Percentiles rank a stretch among this genome's conserved stretches.
phyloP scores from a whole-genome alignment of 2,888 invertebrate species.

The Zeuzera pyrina region DNA sequence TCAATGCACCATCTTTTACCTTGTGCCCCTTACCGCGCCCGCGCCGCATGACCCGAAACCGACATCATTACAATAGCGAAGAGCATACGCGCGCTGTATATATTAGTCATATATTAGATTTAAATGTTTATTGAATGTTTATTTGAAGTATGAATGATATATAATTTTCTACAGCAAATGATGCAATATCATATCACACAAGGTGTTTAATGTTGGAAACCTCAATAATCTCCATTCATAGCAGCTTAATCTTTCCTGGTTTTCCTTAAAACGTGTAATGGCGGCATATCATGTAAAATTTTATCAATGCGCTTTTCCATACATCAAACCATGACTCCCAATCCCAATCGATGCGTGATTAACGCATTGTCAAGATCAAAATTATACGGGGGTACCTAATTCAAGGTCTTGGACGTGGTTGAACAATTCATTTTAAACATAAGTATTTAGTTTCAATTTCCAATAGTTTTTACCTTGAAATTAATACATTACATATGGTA shows the following conservation, averaged over 20 bases:
- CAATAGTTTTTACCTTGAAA: slow-evolving; percentile 34
- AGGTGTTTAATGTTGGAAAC: no score
- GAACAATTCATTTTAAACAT: slow-evolving; percentile 48
- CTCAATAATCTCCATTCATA: no score
- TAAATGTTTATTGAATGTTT: no score
- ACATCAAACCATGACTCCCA: no score
- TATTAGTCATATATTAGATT: no score
- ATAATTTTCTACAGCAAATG: no score
- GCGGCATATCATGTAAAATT: no score
- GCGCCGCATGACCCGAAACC: slow-evolving; percentile 60
- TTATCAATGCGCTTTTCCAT: no score
- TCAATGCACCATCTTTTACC: slow-evolving; percentile 74
- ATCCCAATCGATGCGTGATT: slow-evolving; percentile 44
- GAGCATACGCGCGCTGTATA: slow-evolving; percentile 16
- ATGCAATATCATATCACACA: no score
- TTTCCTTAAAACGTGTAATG: no score
- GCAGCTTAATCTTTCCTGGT: no score
- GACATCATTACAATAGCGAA: slow-evolving; percentile 19
- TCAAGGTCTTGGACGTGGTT: slow-evolving; percentile 53
- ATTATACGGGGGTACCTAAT: slow-evolving; percentile 63
- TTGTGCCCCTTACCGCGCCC: slow-evolving; percentile 63
- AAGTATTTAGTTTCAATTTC: slow-evolving; percentile 33
- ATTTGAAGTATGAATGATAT: no score
- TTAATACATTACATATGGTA: slow-evolving; percentile 23
- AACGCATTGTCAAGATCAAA: slow-evolving; percentile 61